A percentile compares a stretch with the other conserved stretches of the same genome.
Evolutionary conservation across 2,113 vertebrate genomes (phyloP).

Genomic region (Cacatua alba): DNA sequence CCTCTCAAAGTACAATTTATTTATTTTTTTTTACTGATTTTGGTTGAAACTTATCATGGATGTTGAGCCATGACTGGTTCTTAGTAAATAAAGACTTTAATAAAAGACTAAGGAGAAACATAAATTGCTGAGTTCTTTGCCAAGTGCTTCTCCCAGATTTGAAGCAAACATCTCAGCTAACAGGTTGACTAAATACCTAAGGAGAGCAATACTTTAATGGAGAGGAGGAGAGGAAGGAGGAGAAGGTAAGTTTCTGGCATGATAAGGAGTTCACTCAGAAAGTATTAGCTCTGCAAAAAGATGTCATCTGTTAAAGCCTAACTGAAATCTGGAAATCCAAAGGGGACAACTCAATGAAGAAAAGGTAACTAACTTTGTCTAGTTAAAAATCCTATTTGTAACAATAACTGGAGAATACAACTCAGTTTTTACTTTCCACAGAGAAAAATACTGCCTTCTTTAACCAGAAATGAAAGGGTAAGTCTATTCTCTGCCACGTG

Average conservation of each 20-base stretch:
- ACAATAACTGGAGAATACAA: not conserved
- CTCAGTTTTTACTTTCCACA: not conserved
- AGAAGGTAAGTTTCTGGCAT: not conserved
- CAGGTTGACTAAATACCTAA: not conserved
- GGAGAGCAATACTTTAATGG: not conserved
- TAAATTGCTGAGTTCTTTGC: not conserved
- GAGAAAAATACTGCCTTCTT: not conserved
- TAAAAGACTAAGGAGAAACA: not conserved
- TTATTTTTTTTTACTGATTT: not conserved
- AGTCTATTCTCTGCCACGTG: not conserved
- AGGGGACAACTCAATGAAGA: not conserved
- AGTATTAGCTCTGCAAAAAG: not conserved
- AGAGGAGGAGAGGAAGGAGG: not conserved
- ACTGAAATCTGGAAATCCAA: not conserved
- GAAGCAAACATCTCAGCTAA: not conserved
- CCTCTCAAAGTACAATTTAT: not conserved
- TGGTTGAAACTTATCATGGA: not conserved
- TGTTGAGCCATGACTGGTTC: not conserved
- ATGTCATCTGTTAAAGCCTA: not conserved
- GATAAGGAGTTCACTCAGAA: not conserved
- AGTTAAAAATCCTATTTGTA: not conserved
- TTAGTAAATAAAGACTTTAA: not conserved
- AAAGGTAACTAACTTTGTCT: not conserved
- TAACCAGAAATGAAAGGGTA: not conserved
- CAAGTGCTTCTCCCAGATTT: not conserved